Evolutionary conservation across 2,888 invertebrate species (phyloP).

Genomic region (Sphinx pinastri): DNA sequence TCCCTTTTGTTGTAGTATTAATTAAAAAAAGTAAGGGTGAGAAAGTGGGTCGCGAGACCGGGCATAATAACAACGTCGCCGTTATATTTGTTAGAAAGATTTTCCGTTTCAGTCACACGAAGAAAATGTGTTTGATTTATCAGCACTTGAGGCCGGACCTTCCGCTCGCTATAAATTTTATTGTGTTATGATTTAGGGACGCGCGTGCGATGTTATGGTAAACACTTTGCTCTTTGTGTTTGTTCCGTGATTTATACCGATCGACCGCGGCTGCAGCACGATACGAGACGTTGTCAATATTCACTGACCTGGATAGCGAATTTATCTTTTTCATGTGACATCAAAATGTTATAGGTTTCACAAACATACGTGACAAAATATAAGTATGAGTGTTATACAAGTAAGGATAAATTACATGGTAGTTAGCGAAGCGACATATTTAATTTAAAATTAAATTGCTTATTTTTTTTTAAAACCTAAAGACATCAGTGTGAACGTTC

Average conservation of each 20-base stretch:
- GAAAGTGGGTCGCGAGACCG: conserved; percentile 43
- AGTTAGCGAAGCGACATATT: neutral
- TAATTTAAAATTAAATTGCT: neutral
- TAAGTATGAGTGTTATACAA: too few relatives aligned
- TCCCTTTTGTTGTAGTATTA: conserved; percentile 30
- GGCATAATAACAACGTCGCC: conserved; percentile 56
- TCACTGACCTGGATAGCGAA: conserved; percentile 16
- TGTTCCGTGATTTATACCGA: conserved; percentile 70
- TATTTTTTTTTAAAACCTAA: too few relatives aligned
- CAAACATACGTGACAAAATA: neutral
- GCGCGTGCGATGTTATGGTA: conserved; percentile 81
- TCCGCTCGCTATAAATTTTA: conserved; percentile 82
- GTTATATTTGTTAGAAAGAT: conserved; percentile 76
- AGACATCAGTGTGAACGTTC: too few relatives aligned
- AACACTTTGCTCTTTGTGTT: conserved; percentile 80
- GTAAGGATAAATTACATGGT: too few relatives aligned
- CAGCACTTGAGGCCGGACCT: conserved; percentile 82
- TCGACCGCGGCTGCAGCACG: conserved; percentile 39
- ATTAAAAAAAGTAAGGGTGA: conserved; percentile 43
- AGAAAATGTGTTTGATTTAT: conserved; percentile 82
- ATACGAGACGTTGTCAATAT: conserved; percentile 46
- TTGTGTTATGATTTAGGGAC: conserved; percentile 82
- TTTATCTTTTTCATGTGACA: conserved; percentile 2
- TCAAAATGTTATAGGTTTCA: neutral
- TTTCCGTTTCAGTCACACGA: conserved; percentile 76